These are phyloP conservation scores for Clanis bilineata DNA, from an alignment of 2,888 invertebrate genomes.

Conservation along the genomic window DNA sequence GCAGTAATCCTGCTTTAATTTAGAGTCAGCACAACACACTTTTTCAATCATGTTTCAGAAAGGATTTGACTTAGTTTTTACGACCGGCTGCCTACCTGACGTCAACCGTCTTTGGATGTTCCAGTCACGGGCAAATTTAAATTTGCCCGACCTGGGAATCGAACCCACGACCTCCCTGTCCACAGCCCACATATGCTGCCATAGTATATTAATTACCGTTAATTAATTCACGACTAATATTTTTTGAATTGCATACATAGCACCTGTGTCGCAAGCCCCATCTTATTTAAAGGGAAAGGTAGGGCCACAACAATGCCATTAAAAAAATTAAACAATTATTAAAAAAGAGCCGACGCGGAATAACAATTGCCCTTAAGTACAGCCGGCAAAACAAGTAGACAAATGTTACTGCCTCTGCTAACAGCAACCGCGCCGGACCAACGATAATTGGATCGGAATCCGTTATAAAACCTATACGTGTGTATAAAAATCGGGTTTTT, in stretches of 20 bases:
- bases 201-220: too few species aligned
- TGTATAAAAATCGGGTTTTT: slow-evolving; percentile 62
- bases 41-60: too few species aligned
- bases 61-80: too few species aligned
- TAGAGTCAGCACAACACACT: too few species aligned
- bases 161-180: too few species aligned
- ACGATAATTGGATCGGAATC: slow-evolving; percentile 52
- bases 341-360: slow-evolving; percentile 28
- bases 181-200: too few species aligned
- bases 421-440: slow-evolving; percentile 36
- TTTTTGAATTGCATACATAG: neutral
- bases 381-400: slow-evolving; percentile 39
- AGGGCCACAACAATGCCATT: neutral
- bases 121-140: too few species aligned
- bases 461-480: slow-evolving; percentile 44
- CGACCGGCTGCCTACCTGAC: too few species aligned
- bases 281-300: neutral
- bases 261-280: neutral
- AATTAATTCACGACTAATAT: too few species aligned
- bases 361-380: slow-evolving; percentile 34
- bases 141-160: too few species aligned
- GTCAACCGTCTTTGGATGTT: too few species aligned
- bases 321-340: slow-evolving; percentile 29
- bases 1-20: too few species aligned
- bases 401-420: slow-evolving; percentile 46